Evolutionary conservation across 2,113 vertebrate genomes (phyloP).

Genomic region (Gracilinanus agilis): DNA sequence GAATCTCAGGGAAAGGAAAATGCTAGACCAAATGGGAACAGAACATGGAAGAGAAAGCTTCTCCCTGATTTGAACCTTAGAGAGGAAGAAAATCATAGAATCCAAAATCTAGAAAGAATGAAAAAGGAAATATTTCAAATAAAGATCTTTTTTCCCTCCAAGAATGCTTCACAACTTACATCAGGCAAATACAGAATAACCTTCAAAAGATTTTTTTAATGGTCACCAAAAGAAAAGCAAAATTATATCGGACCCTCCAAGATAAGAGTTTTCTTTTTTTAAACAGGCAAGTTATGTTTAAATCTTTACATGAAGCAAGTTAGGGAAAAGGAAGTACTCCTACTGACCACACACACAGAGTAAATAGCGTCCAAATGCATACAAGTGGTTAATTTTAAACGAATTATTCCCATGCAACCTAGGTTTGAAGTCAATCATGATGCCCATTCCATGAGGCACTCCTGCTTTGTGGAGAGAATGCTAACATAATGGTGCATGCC

Average conservation of each 20-base stretch:
- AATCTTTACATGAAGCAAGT: not conserved
- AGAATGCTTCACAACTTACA: not conserved
- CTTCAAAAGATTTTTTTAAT: not conserved
- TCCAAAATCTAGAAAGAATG: not conserved
- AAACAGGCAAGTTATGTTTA: not conserved
- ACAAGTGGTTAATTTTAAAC: not conserved
- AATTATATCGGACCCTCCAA: not conserved
- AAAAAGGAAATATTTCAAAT: conserved; percentile 12
- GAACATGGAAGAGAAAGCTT: not conserved
- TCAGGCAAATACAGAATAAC: not conserved
- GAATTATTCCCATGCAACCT: not conserved
- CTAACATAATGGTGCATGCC: not conserved
- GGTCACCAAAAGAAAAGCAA: not conserved
- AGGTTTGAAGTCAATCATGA: not conserved
- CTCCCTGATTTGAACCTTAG: not conserved
- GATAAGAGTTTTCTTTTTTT: not conserved
- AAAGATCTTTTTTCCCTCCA: conserved; percentile 42
- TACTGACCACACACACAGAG: not conserved
- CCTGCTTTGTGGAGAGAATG: not conserved
- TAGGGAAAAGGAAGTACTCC: not conserved
- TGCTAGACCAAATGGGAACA: not conserved
- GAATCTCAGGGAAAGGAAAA: not conserved
- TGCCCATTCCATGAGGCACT: not conserved
- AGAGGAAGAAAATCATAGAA: not conserved
- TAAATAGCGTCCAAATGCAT: not conserved